Evolutionary conservation across 2,888 invertebrate species (phyloP), one percentile per base, ranked within the genome.

Genomic region (Drosophila suboccidentalis): DNA sequence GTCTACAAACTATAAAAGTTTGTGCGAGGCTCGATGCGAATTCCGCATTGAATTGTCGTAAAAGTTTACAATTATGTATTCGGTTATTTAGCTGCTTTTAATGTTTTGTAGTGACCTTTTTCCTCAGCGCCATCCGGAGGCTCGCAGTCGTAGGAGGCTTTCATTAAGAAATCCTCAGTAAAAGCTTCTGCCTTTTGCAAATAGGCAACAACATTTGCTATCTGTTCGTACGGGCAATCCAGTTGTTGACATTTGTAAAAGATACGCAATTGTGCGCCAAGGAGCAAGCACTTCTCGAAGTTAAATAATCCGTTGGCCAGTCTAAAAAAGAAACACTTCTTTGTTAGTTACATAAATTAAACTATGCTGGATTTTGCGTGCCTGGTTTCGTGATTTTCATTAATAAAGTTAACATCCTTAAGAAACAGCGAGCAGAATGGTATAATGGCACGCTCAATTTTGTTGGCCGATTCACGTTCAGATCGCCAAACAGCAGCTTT

Each of bases 61-160:
- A 39, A 65, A 62, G 51, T 55, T 43, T 32, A 58, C 72, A 50
- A 36, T 57, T 70, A 22, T 66, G 64, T 47, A 22, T 59, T 70
- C 26, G 70, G 71, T 71, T 86, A 90, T 36, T 86, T 90, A 82
- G 94, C 94, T 67, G 93, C 94, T 93, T 95, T 95, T 68, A 97
- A 93, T 78, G 94, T 94, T 93, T 98, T 98, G 92, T 96, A 96
- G 76, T 97, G 95, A 90, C 98, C 97, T 91, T 97, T 98, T 91
- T 98, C 98, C 76, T 96, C 95, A 82, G 95, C 95, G 92, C 96
- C 97, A 78, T 97, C 97, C 0, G 98, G 98, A 19, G 96, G 96
- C 93, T 98, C 98, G 91, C 98, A 97, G 87, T 98, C 98, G 92
- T 97, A 98, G 8, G 98, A 98, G 68, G 97, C 96, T 82, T 97